These are phyloP conservation scores for Crypturellus tataupa DNA, from an alignment of 2,797 vertebrate genomes.

Conservation along the genomic window DNA sequence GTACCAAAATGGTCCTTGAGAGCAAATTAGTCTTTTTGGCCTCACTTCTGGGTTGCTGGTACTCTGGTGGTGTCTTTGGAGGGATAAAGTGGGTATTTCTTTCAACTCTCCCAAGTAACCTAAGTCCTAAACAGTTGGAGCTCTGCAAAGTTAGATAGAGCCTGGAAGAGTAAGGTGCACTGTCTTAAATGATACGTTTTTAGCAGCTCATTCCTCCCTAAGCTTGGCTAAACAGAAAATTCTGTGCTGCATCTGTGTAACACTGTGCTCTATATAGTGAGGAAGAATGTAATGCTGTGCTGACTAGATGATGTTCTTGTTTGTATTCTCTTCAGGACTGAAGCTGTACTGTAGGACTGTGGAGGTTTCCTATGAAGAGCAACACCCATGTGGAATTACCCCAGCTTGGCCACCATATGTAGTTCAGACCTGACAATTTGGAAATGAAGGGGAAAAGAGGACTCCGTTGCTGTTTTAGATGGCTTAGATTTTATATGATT, in stretches of 20 bases:
- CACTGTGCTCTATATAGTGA: not conserved
- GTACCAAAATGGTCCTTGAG: not conserved
- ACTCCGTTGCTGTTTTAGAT: not conserved
- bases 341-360: too few relatives aligned
- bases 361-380: not conserved
- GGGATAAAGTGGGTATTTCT: not conserved
- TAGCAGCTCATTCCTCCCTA: not conserved
- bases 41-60: fast-evolving
- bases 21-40: slow-evolving; percentile 9
- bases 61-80: not conserved
- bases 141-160: not conserved
- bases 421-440: not conserved
- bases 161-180: not conserved
- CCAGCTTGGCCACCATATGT: too few relatives aligned
- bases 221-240: not conserved
- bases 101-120: not conserved
- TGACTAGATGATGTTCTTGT: not conserved
- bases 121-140: not conserved
- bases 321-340: not conserved
- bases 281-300: not conserved
- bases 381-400: not conserved
- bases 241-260: not conserved
- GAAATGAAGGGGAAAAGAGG: not conserved
- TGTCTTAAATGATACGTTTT: fast-evolving
- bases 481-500: not conserved